Evolutionary conservation across 2,113 vertebrate genomes (phyloP).

Genomic region (Prionailurus viverrinus): DNA sequence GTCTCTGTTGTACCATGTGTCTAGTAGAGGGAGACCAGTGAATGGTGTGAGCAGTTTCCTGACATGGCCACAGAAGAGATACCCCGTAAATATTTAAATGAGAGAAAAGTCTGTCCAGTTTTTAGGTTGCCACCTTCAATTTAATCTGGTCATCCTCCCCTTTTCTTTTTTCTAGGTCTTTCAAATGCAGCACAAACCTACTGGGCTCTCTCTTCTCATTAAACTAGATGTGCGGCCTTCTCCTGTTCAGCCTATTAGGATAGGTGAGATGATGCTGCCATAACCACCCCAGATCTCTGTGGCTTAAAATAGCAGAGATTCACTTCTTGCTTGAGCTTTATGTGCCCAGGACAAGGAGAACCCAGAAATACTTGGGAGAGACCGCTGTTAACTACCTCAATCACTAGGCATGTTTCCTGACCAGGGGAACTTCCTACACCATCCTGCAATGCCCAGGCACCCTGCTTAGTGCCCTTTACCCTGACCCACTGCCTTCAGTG

Average conservation of each 20-base stretch:
- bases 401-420: too few species aligned
- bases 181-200: background rate
- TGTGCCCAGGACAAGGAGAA: background rate
- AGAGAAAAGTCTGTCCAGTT: background rate
- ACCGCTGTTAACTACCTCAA: background rate
- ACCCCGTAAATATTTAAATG: background rate
- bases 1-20: background rate
- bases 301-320: background rate
- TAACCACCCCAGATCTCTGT: background rate
- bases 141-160: background rate
- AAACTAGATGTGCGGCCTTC: rapidly evolving
- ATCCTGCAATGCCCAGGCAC: rapidly evolving
- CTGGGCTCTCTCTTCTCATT: background rate
- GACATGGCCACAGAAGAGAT: background rate
- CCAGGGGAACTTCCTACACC: too few species aligned
- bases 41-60: background rate
- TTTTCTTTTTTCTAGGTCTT: background rate
- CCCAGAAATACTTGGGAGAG: background rate
- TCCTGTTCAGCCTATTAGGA: background rate
- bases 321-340: background rate
- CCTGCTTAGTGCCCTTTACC: rapidly evolving
- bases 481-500: rapidly evolving
- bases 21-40: background rate
- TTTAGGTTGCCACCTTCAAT: background rate
- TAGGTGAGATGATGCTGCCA: background rate